Evolutionary conservation across 2,797 vertebrate genomes (phyloP).

Genomic region (Chelidonichthys spinosus): DNA sequence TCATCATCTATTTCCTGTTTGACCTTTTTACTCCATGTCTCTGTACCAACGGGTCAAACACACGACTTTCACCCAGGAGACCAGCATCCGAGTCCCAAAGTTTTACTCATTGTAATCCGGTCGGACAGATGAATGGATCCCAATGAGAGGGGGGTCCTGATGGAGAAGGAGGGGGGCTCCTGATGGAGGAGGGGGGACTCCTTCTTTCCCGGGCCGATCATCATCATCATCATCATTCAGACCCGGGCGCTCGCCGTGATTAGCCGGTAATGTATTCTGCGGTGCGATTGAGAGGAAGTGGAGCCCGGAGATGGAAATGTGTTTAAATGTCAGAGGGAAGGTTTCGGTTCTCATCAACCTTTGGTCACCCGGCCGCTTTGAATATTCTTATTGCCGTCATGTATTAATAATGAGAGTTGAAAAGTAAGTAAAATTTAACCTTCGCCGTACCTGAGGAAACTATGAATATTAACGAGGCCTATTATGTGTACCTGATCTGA

Average conservation of each 20-base stretch:
- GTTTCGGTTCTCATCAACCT: conserved; percentile 88
- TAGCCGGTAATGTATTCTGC: conserved; percentile 85
- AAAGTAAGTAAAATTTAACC: conserved; percentile 91
- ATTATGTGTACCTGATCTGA: conserved; percentile 91
- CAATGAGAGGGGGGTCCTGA: conserved; percentile 18
- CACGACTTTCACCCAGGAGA: too few relatives aligned
- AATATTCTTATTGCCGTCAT: conserved; percentile 90
- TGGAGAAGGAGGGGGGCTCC: conserved; percentile 51
- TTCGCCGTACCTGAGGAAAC: conserved; percentile 87
- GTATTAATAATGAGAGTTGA: conserved; percentile 89
- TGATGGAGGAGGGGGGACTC: conserved; percentile 56
- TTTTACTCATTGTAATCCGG: too few relatives aligned
- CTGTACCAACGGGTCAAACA: too few relatives aligned
- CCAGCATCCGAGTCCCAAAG: too few relatives aligned
- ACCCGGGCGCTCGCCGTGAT: conserved; percentile 68
- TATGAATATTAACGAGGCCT: conserved; percentile 90
- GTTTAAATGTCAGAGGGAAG: conserved; percentile 90
- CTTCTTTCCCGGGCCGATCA: conserved; percentile 12
- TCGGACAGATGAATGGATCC: too few relatives aligned
- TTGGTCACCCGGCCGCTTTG: conserved; percentile 86
- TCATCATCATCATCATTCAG: conserved; percentile 79
- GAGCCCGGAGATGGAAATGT: conserved; percentile 86
- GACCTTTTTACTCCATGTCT: too few relatives aligned
- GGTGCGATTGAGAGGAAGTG: conserved; percentile 74
- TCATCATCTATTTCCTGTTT: too few relatives aligned